Base-by-base conservation (phyloP, 2,888 invertebrate genomes). In the Monoplex corrugatus region DNA sequence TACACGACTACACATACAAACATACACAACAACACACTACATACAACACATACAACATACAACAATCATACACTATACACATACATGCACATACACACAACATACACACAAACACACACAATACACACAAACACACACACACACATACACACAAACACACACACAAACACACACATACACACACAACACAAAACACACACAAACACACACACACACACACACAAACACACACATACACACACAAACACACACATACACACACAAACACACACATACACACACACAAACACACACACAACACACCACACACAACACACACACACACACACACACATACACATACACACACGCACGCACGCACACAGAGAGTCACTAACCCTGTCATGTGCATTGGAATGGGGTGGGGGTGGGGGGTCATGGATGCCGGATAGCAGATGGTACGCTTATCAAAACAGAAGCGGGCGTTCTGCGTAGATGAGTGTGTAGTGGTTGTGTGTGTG, bases 111-210 rank as follows among this genome's bases (percentile, higher is more conserved):
- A n/a, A n/a, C n/a, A n/a, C n/a, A n/a, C n/a, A n/a, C n/a, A n/a
- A 68, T n/a, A 13, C 63, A 68, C 63, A 68, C 63, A 68, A 1
- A 68, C 63, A 10, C n/a, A 2, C 13, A 68, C 63, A 68, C 63
- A 68, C 3, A 1, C 63, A 68, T n/a, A 68, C 63, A 68, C 63
- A 68, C 63, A 68, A 23, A 68, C 63, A 68, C 63, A 68, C 63
- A 68, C 63, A 68, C 63, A 68, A 23, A 68, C 63, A 68, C 63
- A 68, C 63, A 68, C 63, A 68, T n/a, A 68, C 63, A 68, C 63
- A 63, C 63, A 68, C 63, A 68, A 68, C n/a, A n/a, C n/a, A n/a
- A n/a, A n/a, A n/a, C 63, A 68, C 63, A 68, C 63, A 68, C 63
- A 13, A 23, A 68, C 63, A 68, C 63, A 68, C 16, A 68, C 63